phyloP scores from a whole-genome alignment of 2,113 vertebrate species.

The Chloebia gouldiae region DNA sequence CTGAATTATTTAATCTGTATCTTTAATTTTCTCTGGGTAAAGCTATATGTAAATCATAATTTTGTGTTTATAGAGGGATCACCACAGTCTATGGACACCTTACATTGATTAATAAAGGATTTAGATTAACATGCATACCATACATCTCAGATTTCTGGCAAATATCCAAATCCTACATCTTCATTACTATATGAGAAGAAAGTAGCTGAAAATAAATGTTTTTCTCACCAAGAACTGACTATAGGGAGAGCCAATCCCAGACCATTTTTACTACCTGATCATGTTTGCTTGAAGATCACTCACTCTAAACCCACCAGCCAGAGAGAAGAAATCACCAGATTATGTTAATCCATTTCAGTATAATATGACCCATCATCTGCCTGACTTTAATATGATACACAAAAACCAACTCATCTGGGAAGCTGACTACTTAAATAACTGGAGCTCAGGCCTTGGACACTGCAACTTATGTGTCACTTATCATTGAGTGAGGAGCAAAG shows the following conservation, averaged over 20 bases:
- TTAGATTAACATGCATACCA: background rate
- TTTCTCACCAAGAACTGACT: background rate
- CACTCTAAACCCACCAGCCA: background rate
- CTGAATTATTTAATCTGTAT: background rate
- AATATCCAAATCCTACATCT: background rate
- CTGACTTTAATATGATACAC: background rate
- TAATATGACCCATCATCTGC: background rate
- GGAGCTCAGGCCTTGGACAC: background rate
- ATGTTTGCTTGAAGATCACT: background rate
- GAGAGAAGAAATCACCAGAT: background rate
- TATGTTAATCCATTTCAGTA: background rate
- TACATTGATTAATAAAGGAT: background rate
- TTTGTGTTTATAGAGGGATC: background rate
- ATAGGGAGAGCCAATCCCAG: background rate
- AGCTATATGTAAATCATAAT: background rate
- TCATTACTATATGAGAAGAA: background rate
- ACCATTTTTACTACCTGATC: background rate
- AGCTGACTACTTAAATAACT: background rate
- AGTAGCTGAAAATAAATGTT: background rate
- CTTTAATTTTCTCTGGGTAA: background rate
- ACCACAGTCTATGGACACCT: background rate
- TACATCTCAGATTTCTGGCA: background rate
- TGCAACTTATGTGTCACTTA: background rate
- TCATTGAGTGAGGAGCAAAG: background rate
- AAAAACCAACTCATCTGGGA: background rate